These are phyloP conservation scores for Galleria mellonella DNA, from an alignment of 1,140 invertebrate species.

Conservation along the genomic window DNA sequence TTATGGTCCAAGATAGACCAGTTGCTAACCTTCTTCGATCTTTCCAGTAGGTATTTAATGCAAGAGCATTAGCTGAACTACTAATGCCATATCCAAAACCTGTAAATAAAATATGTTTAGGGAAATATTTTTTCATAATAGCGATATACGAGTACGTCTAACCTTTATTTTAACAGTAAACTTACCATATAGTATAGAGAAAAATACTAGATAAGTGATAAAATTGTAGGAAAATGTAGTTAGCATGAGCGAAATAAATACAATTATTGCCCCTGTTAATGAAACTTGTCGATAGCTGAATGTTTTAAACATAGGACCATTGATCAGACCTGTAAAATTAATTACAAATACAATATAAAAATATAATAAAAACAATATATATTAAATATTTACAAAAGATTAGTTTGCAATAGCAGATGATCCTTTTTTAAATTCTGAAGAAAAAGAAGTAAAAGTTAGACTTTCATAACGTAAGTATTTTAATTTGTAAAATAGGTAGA, in stretches of 20 bases:
- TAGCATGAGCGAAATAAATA: conserved; percentile 71
- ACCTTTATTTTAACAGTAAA: not conserved
- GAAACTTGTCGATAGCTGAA: conserved; percentile 80
- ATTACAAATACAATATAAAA: no score
- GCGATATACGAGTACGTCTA: not conserved
- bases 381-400: no score
- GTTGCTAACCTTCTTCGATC: conserved; percentile 74
- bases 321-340: conserved; percentile 76
- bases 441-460: no score
- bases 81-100: conserved; percentile 77
- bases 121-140: not conserved
- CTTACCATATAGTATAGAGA: conserved; percentile 77
- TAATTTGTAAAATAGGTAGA: no score
- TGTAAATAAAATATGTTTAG: conserved; percentile 30
- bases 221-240: conserved; percentile 77
- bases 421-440: no score
- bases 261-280: conserved; percentile 73
- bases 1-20: conserved; percentile 76
- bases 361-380: not conserved
- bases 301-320: conserved; percentile 78
- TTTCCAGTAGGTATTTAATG: conserved; percentile 78
- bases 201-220: conserved; percentile 75
- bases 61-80: conserved; percentile 76
- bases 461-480: no score
- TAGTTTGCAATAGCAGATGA: no score